Conservation (phyloP, 2,113 vertebrate genomes). For the Esox niger region DNA sequence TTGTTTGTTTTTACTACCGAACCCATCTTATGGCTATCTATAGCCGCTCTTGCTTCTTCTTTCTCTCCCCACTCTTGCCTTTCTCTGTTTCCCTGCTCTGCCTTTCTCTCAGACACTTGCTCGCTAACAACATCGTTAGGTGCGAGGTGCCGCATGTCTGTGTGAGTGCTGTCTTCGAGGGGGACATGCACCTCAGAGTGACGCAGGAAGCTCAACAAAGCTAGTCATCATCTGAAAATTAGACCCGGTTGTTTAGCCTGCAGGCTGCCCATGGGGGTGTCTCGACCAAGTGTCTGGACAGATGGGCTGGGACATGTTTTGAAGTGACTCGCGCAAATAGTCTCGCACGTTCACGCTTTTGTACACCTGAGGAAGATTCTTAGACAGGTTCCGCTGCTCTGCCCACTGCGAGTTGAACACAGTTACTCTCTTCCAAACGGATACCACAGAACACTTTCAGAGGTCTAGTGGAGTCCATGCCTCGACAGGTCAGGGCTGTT, state of each 20-base stretch:
- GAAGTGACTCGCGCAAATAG: not conserved
- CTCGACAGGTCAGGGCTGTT: too few relatives aligned
- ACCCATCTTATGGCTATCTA: conserved; percentile 62
- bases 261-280: not conserved
- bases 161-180: too few relatives aligned
- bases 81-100: not conserved
- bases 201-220: not conserved
- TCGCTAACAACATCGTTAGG: too few relatives aligned
- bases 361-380: not conserved
- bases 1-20: conserved; percentile 78
- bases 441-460: too few relatives aligned
- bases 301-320: too few relatives aligned
- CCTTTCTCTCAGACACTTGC: not conserved
- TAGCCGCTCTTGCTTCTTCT: conserved; percentile 48
- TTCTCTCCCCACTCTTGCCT: not conserved
- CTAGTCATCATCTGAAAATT: too few relatives aligned
- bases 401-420: not conserved
- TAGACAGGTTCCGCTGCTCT: too few relatives aligned
- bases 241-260: not conserved
- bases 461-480: too few relatives aligned
- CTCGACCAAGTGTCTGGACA: not conserved
- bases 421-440: not conserved
- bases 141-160: too few relatives aligned
- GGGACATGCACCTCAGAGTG: too few relatives aligned
- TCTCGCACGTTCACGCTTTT: not conserved